Evolutionary conservation across 1,140 invertebrate genomes (phyloP), one percentile per base, ranked within the genome.

Genomic region (Pseudomyrmex gracilis): DNA sequence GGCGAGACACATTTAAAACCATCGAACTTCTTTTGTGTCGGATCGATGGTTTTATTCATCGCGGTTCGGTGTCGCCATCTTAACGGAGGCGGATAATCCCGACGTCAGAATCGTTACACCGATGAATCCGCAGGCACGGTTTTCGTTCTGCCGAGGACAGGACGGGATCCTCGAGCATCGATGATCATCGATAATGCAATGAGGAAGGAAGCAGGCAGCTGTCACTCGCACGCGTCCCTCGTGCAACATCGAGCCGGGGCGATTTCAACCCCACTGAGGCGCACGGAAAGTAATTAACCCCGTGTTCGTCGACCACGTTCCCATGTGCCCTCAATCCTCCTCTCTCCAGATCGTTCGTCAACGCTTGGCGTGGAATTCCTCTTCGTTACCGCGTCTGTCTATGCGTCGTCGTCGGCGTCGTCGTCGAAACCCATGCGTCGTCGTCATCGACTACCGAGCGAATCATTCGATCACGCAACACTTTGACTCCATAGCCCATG

Each of bases 271-370:
- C 57, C 47, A 80, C 60, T 71, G 76, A 80, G 55, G 76, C 76
- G 17, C 49, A 64, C 43, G 43, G 22, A 67, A 74, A 68, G 51
- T 87, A 87, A 87, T 77, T 78, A 87, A 82, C 63, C 80, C 43
- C 45, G 34, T 22, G 85, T 80, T 71, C 76, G 45, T 20, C 43
- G 82, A 45, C n/a, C 43, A 34, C 34, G 55, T 53, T 17, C 55
- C 43, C 8, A 10, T 7, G 5, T 22, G 43, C 8, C 15, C n/a
- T 53, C 51, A 13, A 24, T 51, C 51, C 17, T 53, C 10, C 15
- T 10, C 34, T 22, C 15, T 20, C 12, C 34, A n/a, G 15, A n/a
- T 63, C 60, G 13, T 34, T 43, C 34, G 61, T 34, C 22, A 34
- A 34, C n/a, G 24, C 34, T 7, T 8, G 61, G 20, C 53, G 34